phyloP scores from a whole-genome alignment of 2,888 invertebrate genomes.

The Amphipyra tragopoginis region DNA sequence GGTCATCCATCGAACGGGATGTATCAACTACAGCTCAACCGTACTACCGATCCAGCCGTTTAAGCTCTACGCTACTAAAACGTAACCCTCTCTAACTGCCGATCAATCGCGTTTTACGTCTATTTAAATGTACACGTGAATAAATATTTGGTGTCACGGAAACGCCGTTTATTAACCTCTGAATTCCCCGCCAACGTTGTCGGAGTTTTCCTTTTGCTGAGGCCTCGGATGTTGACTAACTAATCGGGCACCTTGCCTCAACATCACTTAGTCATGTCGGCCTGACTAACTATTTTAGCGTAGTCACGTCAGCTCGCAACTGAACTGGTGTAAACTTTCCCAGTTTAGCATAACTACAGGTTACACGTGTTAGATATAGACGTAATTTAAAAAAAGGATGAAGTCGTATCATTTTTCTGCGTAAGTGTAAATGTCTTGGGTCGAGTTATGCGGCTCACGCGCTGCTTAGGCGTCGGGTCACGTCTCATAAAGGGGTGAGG shows the following conservation, averaged over 20 bases:
- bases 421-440: conserved; percentile 60
- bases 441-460: conserved; percentile 71
- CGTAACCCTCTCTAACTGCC: conserved; percentile 36
- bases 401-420: conserved; percentile 48
- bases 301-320: conserved; percentile 5
- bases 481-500: conserved; percentile 81
- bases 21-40: conserved; percentile 43
- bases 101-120: conserved; percentile 44
- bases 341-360: conserved; percentile 6
- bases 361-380: conserved; percentile 19
- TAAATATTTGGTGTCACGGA: conserved; percentile 46
- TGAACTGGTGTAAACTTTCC: conserved; percentile 26
- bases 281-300: conserved; percentile 42
- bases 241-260: conserved; percentile 31
- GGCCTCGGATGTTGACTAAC: conserved; percentile 38
- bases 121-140: conserved; percentile 46
- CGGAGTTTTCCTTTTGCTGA: conserved; percentile 40
- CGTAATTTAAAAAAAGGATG: conserved; percentile 44
- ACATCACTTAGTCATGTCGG: conserved; percentile 40
- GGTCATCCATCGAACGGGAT: conserved; percentile 42
- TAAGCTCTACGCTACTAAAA: conserved; percentile 34
- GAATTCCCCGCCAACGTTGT: conserved; percentile 15
- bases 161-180: conserved; percentile 38
- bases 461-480: conserved; percentile 72
- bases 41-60: conserved; percentile 27